phyloP scores from a whole-genome alignment of 2,113 vertebrate genomes.

The Atrichornis clamosus region DNA sequence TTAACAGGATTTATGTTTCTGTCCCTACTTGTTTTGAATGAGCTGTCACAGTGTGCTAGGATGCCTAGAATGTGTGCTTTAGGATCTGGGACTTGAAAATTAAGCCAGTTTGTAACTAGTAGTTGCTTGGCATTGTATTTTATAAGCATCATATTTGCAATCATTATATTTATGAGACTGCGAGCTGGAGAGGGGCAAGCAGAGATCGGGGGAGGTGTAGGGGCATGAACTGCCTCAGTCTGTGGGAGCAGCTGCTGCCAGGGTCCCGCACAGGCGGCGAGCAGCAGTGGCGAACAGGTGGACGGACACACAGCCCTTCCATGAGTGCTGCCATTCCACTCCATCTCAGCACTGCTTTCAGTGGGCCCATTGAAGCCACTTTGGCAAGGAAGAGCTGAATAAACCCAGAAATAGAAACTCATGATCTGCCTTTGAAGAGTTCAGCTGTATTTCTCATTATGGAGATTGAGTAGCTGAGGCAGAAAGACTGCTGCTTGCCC shows the following conservation, averaged over 20 bases:
- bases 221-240: neutral
- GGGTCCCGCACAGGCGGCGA: accelerated
- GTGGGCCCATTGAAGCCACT: neutral
- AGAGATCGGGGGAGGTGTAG: neutral
- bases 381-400: neutral
- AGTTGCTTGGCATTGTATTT: neutral
- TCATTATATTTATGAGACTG: neutral
- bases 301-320: accelerated
- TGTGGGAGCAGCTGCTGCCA: neutral
- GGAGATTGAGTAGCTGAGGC: neutral
- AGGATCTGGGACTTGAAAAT: neutral
- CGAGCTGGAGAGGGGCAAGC: neutral
- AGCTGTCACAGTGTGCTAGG: neutral
- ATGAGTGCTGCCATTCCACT: accelerated
- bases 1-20: neutral
- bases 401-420: neutral
- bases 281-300: neutral
- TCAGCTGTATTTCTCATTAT: neutral
- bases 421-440: neutral
- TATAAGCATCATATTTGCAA: neutral
- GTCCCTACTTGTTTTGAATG: neutral
- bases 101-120: neutral
- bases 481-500: neutral
- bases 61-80: neutral
- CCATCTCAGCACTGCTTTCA: neutral